Evolutionary conservation across 2,888 invertebrate genomes (phyloP).

Genomic region (Argyresthia albistria): DNA sequence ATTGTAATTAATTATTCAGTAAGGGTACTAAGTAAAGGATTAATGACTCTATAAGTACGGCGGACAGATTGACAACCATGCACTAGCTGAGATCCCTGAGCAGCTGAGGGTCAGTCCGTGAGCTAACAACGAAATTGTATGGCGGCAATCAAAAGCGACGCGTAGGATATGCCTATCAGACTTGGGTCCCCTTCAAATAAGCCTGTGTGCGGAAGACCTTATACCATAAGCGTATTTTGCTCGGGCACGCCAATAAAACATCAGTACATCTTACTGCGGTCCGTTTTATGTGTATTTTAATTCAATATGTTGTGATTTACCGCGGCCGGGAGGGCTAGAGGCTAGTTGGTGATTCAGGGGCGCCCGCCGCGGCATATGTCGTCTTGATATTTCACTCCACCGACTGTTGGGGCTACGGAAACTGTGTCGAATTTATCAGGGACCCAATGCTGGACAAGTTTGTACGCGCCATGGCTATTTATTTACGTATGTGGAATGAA

Average conservation of each 20-base stretch:
- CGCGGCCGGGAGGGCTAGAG: slow-evolving; percentile 12
- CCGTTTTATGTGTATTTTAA: slow-evolving; percentile 13
- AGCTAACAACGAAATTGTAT: no score
- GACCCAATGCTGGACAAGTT: no score
- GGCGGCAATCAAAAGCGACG: no score
- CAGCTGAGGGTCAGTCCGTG: no score
- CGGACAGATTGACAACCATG: no score
- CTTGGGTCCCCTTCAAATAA: not conserved
- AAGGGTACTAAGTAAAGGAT: no score
- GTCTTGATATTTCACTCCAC: slow-evolving; percentile 38
- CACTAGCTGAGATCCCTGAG: no score
- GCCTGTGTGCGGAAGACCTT: not conserved
- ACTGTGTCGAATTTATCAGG: not conserved
- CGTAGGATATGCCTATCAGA: no score
- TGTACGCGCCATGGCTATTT: no score
- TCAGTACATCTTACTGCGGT: not conserved
- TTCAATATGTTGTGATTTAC: slow-evolving; percentile 27
- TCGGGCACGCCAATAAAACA: not conserved
- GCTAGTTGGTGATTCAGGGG: slow-evolving; percentile 40
- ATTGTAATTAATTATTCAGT: no score
- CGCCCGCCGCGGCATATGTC: slow-evolving; percentile 40
- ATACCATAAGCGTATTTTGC: not conserved
- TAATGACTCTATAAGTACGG: no score
- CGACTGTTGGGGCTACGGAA: slow-evolving; percentile 8
- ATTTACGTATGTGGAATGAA: no score